phyloP scores from a whole-genome alignment of 2,797 vertebrate species.

The Pyrocephalus nanus region DNA sequence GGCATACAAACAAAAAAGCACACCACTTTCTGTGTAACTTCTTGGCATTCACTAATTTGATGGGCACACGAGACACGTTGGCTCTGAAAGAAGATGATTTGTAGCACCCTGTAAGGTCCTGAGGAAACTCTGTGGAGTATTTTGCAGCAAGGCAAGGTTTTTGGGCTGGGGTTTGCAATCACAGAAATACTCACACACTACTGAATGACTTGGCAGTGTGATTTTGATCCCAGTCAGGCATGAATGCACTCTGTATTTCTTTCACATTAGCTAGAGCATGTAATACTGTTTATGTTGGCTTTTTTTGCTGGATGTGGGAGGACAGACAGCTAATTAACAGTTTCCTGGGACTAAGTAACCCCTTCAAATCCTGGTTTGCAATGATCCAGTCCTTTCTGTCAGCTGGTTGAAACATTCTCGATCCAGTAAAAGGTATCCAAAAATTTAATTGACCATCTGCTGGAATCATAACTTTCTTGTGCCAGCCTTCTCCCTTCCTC shows the following conservation, averaged over 20 bases:
- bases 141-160: neutral
- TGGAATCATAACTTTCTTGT: neutral
- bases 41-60: neutral
- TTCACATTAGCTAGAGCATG: neutral
- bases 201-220: neutral
- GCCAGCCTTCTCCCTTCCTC: neutral
- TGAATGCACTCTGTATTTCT: neutral
- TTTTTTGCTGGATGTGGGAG: conserved; percentile 46
- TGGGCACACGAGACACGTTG: neutral
- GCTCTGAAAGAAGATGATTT: neutral
- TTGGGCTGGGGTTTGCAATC: neutral
- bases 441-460: neutral
- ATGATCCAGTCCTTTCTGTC: neutral
- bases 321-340: conserved; percentile 19
- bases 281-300: conserved; percentile 48
- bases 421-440: neutral
- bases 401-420: neutral
- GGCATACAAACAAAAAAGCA: neutral
- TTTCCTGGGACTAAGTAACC: conserved; percentile 35
- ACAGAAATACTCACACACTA: neutral
- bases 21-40: neutral
- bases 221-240: neutral
- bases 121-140: neutral
- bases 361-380: neutral
- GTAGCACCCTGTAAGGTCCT: fast-evolving